Conservation (phyloP, 2,888 invertebrate genomes). For the Nephrotoma appendiculata region DNA sequence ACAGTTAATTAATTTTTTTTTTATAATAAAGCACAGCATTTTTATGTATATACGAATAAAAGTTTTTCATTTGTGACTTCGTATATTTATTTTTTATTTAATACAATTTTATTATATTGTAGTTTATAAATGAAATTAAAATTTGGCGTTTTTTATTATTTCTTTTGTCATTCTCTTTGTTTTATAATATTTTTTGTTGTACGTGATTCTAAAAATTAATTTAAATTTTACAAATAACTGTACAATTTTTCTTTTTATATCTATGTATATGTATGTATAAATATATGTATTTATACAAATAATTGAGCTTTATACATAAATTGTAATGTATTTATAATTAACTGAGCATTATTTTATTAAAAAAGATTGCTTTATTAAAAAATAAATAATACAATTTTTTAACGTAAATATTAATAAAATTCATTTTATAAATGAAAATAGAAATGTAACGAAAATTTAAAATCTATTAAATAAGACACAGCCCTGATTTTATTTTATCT, state of each 20-base stretch:
- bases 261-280: neutral
- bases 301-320: too few relatives aligned
- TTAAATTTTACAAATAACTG: neutral
- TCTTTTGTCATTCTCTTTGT: neutral
- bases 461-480: neutral
- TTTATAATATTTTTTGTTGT: neutral
- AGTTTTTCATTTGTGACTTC: neutral
- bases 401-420: neutral
- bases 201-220: neutral
- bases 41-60: neutral
- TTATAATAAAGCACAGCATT: neutral
- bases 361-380: neutral
- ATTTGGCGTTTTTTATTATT: neutral
- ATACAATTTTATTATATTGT: neutral
- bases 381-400: neutral
- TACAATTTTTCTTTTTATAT: neutral
- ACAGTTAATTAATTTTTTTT: neutral
- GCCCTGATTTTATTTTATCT: neutral
- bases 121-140: neutral
- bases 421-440: neutral
- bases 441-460: neutral
- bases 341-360: neutral
- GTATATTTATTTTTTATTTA: neutral
- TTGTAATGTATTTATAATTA: neutral
- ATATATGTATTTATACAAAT: neutral